Conservation (phyloP, 1,140 invertebrate species). For the Eriosoma lanigerum region DNA sequence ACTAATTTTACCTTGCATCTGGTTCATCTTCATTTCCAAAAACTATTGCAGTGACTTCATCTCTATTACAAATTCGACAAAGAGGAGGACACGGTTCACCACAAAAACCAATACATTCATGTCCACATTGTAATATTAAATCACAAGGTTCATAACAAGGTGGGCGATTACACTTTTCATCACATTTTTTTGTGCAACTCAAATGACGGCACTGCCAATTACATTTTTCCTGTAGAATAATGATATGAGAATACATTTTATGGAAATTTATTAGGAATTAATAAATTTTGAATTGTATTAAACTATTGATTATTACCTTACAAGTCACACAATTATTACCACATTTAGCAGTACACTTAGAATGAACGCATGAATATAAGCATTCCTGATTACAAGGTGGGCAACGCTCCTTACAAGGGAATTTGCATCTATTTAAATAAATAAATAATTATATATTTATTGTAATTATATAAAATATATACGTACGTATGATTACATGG, state of each 20-base stretch:
- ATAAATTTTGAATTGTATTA: neutral
- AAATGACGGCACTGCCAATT: conserved; percentile 62
- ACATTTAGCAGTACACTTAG: conserved; percentile 63
- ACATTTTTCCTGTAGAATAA: conserved; percentile 59
- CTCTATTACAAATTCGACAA: conserved; percentile 61
- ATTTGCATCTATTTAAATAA: conserved; percentile 63
- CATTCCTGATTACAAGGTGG: conserved; percentile 66
- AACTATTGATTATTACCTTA: conserved; percentile 58
- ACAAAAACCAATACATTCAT: conserved; percentile 69
- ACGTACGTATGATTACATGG: conserved; percentile 63
- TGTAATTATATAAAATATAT: conserved; percentile 45
- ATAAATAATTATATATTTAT: neutral
- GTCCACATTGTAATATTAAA: conserved; percentile 61
- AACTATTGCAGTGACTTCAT: conserved; percentile 61
- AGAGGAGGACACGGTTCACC: conserved; percentile 66
- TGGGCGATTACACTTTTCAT: conserved; percentile 60
- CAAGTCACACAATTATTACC: conserved; percentile 66
- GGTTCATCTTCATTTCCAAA: conserved; percentile 65
- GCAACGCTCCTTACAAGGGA: conserved; percentile 64
- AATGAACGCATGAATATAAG: conserved; percentile 64
- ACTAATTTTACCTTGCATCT: conserved; percentile 61
- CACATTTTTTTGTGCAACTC: conserved; percentile 63
- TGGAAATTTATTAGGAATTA: no score
- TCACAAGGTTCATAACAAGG: conserved; percentile 63
- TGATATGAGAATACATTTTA: conserved; percentile 49